Evolutionary conservation across 1,140 invertebrate genomes (phyloP).

Genomic region (Ceratosolen fusciceps): DNA sequence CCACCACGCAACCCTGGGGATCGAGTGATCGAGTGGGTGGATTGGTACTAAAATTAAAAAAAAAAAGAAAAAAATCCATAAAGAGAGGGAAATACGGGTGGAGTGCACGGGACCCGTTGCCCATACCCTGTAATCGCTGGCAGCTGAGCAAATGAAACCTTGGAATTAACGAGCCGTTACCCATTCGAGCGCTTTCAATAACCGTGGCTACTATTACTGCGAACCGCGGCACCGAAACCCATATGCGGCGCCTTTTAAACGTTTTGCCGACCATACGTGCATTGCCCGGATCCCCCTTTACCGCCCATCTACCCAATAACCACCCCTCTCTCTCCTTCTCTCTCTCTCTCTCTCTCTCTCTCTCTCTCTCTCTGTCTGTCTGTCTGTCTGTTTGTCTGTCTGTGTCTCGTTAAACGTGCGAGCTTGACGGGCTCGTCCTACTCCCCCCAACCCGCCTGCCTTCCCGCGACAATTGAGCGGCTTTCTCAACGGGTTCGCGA

Average conservation of each 20-base stretch:
- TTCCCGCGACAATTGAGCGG: too few relatives aligned
- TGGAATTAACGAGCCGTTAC: slow-evolving; percentile 61
- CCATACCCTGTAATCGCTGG: slow-evolving; percentile 41
- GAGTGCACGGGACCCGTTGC: not conserved
- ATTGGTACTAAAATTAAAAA: not conserved
- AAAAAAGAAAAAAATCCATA: not conserved
- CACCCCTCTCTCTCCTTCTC: not conserved
- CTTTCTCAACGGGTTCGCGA: too few relatives aligned
- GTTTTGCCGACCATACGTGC: not conserved
- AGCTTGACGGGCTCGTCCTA: too few relatives aligned
- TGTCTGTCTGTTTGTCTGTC: too few relatives aligned
- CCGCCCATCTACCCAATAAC: not conserved
- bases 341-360: not conserved
- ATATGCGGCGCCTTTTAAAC: slow-evolving; percentile 40
- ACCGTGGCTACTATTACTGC: slow-evolving; percentile 7
- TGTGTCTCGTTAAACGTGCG: too few relatives aligned
- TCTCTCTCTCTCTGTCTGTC: not conserved
- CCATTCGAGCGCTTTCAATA: slow-evolving; percentile 56
- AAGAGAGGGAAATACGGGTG: not conserved
- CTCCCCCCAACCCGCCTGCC: too few relatives aligned
- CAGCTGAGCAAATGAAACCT: slow-evolving; percentile 63
- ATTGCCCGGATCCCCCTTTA: not conserved
- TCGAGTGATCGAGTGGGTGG: too few relatives aligned
- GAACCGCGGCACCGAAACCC: slow-evolving; percentile 9
- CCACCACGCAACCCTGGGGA: too few relatives aligned